A percentile compares a stretch with the other conserved stretches of the same genome.
Evolutionary conservation across 37 sponge, comb jelly and placozoan species (phyloP).

Genomic region (Oscarella lobularis): DNA sequence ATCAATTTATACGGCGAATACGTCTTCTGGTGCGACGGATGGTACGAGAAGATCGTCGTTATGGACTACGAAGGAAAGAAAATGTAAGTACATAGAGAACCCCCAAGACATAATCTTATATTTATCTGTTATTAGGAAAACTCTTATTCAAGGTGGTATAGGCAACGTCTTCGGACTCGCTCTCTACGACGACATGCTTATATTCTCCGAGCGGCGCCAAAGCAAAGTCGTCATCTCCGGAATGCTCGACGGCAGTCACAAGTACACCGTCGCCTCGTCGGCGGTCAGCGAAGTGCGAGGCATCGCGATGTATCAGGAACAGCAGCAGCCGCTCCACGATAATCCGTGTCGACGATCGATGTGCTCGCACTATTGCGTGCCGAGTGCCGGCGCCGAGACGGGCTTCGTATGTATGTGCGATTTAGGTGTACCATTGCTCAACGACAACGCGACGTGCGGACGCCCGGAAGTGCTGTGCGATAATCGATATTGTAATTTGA

Average conservation of each 20-base stretch:
- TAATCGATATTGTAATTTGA: no score
- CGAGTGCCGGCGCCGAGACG: not conserved
- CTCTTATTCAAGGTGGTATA: not conserved
- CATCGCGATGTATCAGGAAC: not conserved
- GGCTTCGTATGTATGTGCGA: not conserved
- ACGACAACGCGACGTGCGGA: not conserved
- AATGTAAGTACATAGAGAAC: no score
- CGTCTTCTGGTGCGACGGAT: not conserved
- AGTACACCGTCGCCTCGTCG: no score
- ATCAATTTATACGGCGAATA: not conserved
- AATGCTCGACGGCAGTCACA: not conserved
- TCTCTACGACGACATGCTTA: not conserved
- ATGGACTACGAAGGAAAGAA: no score
- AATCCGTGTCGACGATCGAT: not conserved
- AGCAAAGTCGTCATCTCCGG: not conserved
- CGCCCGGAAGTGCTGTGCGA: no score
- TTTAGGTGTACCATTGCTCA: not conserved
- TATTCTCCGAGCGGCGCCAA: not conserved
- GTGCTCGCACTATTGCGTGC: not conserved
- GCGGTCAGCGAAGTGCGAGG: no score
- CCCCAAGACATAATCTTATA: no score
- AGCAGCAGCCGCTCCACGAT: not conserved
- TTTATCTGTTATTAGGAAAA: not conserved
- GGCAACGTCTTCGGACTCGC: not conserved
- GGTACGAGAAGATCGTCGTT: not conserved